Evolutionary conservation across 1,140 invertebrate genomes (phyloP).

Genomic region (Drosophila kepulauana): DNA sequence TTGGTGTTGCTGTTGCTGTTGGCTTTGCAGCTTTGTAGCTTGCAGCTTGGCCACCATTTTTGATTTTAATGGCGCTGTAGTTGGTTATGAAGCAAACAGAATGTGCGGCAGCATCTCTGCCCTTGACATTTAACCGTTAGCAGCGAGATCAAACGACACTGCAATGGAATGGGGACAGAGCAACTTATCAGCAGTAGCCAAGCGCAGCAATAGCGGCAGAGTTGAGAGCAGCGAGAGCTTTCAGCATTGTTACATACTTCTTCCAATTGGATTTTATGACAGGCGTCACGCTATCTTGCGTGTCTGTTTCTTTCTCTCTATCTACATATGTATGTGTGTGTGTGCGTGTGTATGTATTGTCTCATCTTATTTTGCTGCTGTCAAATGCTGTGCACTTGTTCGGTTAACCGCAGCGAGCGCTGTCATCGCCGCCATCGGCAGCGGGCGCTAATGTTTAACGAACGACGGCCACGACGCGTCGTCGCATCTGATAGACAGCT

Average conservation of each 20-base stretch:
- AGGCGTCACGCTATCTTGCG: constrained; percentile 27
- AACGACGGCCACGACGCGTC: constrained; percentile 41
- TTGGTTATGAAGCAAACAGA: constrained; percentile 80
- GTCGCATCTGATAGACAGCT: constrained; percentile 84
- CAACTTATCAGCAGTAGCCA: not conserved
- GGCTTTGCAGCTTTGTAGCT: constrained; percentile 59
- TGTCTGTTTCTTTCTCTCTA: not conserved
- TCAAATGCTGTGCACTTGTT: constrained; percentile 78
- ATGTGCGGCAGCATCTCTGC: constrained; percentile 42
- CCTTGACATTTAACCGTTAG: constrained; percentile 58
- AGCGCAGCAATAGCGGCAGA: not conserved
- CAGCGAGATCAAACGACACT: constrained; percentile 31
- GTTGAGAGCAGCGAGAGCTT: constrained; percentile 19
- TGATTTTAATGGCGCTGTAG: constrained; percentile 69
- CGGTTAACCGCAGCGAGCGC: constrained; percentile 74
- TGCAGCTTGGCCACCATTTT: constrained; percentile 82
- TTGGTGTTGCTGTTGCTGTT: constrained; percentile 11
- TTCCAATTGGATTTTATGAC: constrained; percentile 33
- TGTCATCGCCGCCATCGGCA: constrained; percentile 80
- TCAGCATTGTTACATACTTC: not conserved
- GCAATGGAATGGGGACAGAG: not conserved
- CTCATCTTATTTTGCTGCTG: constrained; percentile 27
- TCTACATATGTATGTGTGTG: not conserved
- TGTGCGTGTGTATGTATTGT: constrained; percentile 13
- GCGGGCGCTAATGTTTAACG: constrained; percentile 73